Evolutionary conservation across 1,140 invertebrate genomes (phyloP).

Genomic region (Zaprionus capensis): DNA sequence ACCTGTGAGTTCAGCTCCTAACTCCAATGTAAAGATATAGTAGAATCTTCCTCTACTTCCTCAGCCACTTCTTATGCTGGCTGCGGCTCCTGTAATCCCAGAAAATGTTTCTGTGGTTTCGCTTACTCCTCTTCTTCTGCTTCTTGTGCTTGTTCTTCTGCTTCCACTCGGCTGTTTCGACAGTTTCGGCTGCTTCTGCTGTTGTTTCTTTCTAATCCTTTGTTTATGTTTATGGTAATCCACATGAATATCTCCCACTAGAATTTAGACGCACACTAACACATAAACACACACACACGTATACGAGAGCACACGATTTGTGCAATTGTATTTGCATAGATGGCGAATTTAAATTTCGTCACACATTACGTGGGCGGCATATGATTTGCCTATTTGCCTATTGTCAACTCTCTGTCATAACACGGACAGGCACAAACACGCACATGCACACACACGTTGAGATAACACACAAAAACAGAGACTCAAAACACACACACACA

Average conservation of each 20-base stretch:
- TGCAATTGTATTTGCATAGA: constrained; percentile 68
- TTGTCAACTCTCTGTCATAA: constrained; percentile 62
- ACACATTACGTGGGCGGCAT: constrained; percentile 78
- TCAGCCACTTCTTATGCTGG: neutral
- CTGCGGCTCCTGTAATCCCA: constrained; percentile 41
- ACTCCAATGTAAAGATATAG: constrained; percentile 29
- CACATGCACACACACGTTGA: constrained; percentile 13
- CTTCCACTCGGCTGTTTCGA: neutral
- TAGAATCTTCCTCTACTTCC: neutral
- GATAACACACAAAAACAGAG: constrained; percentile 12
- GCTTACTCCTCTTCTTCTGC: neutral
- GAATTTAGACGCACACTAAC: constrained; percentile 25
- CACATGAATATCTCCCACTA: constrained; percentile 53
- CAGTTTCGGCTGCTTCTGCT: constrained; percentile 17
- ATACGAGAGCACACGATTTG: constrained; percentile 35
- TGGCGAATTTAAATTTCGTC: constrained; percentile 78
- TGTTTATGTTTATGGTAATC: constrained; percentile 79
- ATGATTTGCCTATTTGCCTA: constrained; percentile 65
- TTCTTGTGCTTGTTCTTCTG: neutral
- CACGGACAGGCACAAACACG: constrained; percentile 24
- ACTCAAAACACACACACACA: neutral
- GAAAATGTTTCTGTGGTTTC: constrained; percentile 43
- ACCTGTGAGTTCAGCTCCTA: constrained; percentile 43
- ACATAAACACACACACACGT: constrained; percentile 23
- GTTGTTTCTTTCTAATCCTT: constrained; percentile 65